phyloP scores from a whole-genome alignment of 2,797 vertebrate species.

The Ptychadena robeensis region DNA sequence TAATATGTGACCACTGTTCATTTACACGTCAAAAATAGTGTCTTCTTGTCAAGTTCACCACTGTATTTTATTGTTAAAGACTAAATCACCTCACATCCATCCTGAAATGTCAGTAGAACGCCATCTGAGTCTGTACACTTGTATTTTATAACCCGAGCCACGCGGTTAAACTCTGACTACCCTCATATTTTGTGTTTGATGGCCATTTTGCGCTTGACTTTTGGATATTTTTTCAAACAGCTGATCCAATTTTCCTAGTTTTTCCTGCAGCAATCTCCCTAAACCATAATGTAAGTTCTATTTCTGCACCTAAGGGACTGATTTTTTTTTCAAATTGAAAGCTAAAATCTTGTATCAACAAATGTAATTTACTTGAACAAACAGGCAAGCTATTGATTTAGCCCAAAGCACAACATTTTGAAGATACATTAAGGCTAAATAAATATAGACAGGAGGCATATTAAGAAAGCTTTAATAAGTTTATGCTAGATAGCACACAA shows the following conservation, averaged over 20 bases:
- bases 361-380: conserved; percentile 64
- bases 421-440: conserved; percentile 63
- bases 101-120: neutral
- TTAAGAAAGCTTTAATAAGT: conserved; percentile 53
- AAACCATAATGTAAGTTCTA: conserved; percentile 48
- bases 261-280: conserved; percentile 27
- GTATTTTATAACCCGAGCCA: conserved; percentile 33
- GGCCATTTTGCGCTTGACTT: conserved; percentile 44
- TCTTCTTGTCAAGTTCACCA: neutral
- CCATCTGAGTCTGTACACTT: neutral
- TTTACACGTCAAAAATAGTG: neutral
- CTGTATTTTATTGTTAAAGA: conserved; percentile 8
- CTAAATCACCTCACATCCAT: conserved; percentile 6
- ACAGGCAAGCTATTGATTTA: conserved; percentile 62
- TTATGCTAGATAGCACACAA: conserved; percentile 61
- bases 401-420: conserved; percentile 38
- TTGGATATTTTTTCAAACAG: conserved; percentile 61
- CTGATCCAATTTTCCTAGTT: conserved; percentile 47
- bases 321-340: conserved; percentile 60
- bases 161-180: conserved; percentile 19
- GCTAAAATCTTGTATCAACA: conserved; percentile 63
- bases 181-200: conserved; percentile 50
- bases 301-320: conserved; percentile 38
- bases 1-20: neutral
- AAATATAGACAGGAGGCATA: conserved; percentile 65